Percentiles rank a stretch among this genome's conserved stretches.
These are phyloP conservation scores for Lacanobia wlatinum DNA, from an alignment of 2,888 invertebrate species.

Conservation along the genomic window DNA sequence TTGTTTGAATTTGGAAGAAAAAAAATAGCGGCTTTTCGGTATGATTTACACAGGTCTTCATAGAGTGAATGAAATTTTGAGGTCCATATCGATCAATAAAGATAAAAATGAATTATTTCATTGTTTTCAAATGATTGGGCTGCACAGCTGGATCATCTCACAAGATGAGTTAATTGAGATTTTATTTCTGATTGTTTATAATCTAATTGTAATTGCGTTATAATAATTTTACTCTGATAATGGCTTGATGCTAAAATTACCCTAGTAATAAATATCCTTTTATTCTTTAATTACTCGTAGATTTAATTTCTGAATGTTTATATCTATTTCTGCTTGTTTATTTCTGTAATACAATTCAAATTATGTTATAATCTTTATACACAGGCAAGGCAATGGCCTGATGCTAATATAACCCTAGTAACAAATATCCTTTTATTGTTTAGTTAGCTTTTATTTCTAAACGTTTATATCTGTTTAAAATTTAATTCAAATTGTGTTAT, in stretches of 20 bases:
- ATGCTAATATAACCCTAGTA: not conserved
- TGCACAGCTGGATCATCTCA: not conserved
- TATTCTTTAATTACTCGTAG: not conserved
- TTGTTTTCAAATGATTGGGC: not conserved
- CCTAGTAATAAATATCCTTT: not conserved
- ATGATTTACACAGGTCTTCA: constrained; percentile 26
- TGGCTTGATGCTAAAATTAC: not conserved
- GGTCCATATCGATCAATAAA: not conserved
- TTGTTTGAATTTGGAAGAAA: constrained; percentile 34
- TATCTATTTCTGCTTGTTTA: not conserved
- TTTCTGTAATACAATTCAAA: not conserved
- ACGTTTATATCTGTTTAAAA: not conserved
- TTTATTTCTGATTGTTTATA: not conserved
- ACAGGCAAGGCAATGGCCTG: not conserved
- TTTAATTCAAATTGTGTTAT: not conserved
- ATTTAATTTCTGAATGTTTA: not conserved
- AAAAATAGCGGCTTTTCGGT: constrained; percentile 15
- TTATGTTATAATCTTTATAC: not conserved
- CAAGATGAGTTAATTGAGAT: not conserved
- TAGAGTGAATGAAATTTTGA: not conserved
- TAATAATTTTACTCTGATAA: not conserved
- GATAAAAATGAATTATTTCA: constrained; percentile 1
- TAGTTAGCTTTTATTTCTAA: not conserved
- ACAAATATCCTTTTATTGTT: not conserved
- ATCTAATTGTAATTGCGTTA: not conserved